Evolutionary conservation across 92 coral and sea anemone genomes (phyloP).

Genomic region (Muricea muricata): DNA sequence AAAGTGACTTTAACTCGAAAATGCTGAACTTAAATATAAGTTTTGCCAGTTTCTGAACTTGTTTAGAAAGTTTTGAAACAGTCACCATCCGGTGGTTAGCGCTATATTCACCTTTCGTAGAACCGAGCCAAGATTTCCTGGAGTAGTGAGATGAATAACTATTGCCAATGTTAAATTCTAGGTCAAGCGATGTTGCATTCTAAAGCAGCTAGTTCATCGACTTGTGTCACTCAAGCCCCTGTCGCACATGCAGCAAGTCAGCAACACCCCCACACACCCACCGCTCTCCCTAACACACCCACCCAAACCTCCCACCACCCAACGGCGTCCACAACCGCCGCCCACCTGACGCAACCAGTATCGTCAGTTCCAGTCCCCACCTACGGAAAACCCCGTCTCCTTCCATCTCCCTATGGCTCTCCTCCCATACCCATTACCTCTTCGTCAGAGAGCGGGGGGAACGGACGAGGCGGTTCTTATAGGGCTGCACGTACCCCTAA

Average conservation of each 20-base stretch:
- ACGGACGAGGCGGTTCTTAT: background rate
- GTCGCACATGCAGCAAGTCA: no score
- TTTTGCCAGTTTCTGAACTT: no score
- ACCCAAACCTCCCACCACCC: background rate
- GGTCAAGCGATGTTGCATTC: background rate
- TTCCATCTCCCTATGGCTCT: slow-evolving; percentile 16
- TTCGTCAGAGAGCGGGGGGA: background rate
- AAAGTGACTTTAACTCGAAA: no score
- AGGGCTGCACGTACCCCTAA: background rate
- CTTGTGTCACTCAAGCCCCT: slow-evolving; percentile 1
- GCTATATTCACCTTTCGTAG: no score
- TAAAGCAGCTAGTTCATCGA: background rate
- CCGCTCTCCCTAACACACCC: background rate
- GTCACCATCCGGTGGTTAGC: no score
- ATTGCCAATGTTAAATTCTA: no score
- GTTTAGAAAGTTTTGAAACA: no score
- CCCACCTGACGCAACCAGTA: background rate
- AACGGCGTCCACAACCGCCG: background rate
- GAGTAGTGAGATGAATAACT: no score
- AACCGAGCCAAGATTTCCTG: no score
- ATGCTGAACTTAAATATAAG: no score
- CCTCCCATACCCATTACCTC: background rate
- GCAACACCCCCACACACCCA: background rate
- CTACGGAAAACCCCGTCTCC: slow-evolving; percentile 36
- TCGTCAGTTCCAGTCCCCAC: background rate